Evolutionary conservation across 2,888 invertebrate species (phyloP), one percentile per base, ranked within the genome.

Genomic region (Cylindroiulus punctatus): DNA sequence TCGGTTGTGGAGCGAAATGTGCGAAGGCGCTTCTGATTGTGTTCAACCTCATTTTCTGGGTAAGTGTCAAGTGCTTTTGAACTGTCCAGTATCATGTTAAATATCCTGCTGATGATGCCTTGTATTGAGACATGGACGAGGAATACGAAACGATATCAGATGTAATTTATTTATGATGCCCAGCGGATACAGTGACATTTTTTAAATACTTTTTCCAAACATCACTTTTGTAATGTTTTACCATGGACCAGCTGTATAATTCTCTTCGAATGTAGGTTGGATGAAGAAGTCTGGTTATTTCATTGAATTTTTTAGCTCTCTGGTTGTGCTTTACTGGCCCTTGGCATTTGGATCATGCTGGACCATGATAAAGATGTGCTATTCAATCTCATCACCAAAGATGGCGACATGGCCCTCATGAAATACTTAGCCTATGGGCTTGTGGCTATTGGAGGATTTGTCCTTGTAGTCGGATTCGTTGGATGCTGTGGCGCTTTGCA

Each of bases 401-500:
- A 92, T 87, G 89, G 90, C 19, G 89, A 91, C 57, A 92, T 92
- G 86, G 90, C 92, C 87, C 91, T 92, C 86, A 90, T 92, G 86
- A 91, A 91, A 88, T 90, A 91, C 88, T 89, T 92, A 87, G 92
- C 93, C 52, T 93, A 92, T 89, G 91, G 91, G 87, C 90, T 93
- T 86, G 91, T 93, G 81, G 92, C 91, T 22, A 90, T 93, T 82
- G 93, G 93, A 32, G 90, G 91, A 47, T 91, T 92, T 87, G 91
- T 93, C 76, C 90, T 93, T 88, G 89, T 92, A 47, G 92, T 93
- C n/a, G 93, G 93, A 47, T 92, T 93, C 90, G 91, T 92, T 88
- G 93, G 93, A 26, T 93, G 93, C 89, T 93, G 93, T 88, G 93
- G 93, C 0, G 92, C 93, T 40, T 90, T 93, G 83, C 91, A 91